Conservation (phyloP, 2,113 vertebrate genomes). For the Forbesichthys agassizii region DNA sequence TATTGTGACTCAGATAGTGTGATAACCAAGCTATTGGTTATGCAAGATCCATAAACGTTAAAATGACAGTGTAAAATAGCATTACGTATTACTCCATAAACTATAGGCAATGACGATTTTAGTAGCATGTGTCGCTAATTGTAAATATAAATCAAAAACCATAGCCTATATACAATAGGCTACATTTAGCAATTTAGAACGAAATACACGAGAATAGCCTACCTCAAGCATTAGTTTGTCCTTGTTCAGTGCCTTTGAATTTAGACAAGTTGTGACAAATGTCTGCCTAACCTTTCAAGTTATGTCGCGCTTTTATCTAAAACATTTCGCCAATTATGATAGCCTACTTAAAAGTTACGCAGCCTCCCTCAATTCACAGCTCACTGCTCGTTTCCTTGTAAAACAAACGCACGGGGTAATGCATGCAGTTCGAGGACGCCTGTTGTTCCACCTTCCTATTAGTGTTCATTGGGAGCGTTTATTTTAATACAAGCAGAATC, state of each 20-base stretch:
- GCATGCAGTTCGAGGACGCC: slow-evolving; percentile 37
- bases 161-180: too few relatives aligned
- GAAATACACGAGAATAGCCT: neutral
- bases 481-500: neutral
- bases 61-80: slow-evolving; percentile 15
- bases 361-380: neutral
- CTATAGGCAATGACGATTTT: neutral
- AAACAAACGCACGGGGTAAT: neutral
- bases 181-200: too few relatives aligned
- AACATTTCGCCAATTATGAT: neutral
- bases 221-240: slow-evolving; percentile 37
- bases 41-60: slow-evolving; percentile 53
- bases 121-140: neutral
- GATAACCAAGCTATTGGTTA: slow-evolving; percentile 58
- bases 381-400: neutral
- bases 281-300: neutral
- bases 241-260: slow-evolving; percentile 7
- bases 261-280: neutral
- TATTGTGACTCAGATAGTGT: slow-evolving; percentile 60
- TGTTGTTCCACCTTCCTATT: slow-evolving; percentile 58
- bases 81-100: neutral
- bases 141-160: too few relatives aligned
- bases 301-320: neutral
- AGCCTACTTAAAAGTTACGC: neutral
- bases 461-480: slow-evolving; percentile 35